Evolutionary conservation across 1,140 invertebrate genomes (phyloP).

Genomic region (Lordiphosa stackelbergi): DNA sequence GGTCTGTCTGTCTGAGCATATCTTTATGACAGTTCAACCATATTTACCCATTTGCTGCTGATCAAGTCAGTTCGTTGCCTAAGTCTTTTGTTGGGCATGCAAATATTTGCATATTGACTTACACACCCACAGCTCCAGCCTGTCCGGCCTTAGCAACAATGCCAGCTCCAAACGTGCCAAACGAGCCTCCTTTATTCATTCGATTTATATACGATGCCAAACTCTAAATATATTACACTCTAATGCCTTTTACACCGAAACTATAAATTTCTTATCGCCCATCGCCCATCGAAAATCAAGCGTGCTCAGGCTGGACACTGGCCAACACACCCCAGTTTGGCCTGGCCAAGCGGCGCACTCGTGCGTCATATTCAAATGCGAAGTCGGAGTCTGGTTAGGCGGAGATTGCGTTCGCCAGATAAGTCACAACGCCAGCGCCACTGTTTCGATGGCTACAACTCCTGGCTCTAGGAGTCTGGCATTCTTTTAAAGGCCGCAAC

Average conservation of each 20-base stretch:
- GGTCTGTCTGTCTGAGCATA: not conserved
- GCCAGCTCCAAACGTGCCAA: constrained; percentile 12
- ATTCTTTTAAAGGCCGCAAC: constrained; percentile 67
- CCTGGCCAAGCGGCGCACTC: constrained; percentile 47
- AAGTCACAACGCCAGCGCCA: constrained; percentile 61
- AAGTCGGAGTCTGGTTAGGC: constrained; percentile 41
- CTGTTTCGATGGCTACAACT: constrained; percentile 44
- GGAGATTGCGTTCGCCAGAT: constrained; percentile 64
- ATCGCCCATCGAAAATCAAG: constrained; percentile 69
- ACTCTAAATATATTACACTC: constrained; percentile 72
- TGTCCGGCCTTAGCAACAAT: constrained; percentile 50
- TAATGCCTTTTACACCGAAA: constrained; percentile 73
- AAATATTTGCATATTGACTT: constrained; percentile 68
- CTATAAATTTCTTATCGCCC: constrained; percentile 66
- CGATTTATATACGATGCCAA: constrained; percentile 53
- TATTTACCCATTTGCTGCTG: constrained; percentile 9
- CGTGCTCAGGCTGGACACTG: constrained; percentile 57
- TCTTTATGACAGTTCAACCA: constrained; percentile 3
- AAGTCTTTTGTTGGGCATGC: constrained; percentile 66
- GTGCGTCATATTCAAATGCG: constrained; percentile 73
- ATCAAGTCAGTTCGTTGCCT: constrained; percentile 63
- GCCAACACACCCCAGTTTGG: constrained; percentile 63
- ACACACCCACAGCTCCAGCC: constrained; percentile 53
- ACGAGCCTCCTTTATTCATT: constrained; percentile 34
- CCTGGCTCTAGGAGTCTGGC: constrained; percentile 34